Conservation (phyloP, 2,113 vertebrate genomes). For the Tympanuchus pallidicinctus region DNA sequence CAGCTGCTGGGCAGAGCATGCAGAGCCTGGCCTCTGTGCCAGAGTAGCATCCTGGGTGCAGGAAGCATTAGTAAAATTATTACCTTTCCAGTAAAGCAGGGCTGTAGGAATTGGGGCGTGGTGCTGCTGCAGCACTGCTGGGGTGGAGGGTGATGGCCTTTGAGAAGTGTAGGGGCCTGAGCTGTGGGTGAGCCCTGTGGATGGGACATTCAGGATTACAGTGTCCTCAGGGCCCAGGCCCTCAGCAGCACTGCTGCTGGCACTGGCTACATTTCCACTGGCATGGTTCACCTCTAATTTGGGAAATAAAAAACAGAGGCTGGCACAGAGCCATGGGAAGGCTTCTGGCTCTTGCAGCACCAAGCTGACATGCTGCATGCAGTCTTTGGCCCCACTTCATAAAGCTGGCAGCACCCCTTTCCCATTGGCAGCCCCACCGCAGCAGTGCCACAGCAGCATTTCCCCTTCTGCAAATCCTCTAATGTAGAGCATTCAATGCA, state of each 20-base stretch:
- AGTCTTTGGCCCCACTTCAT: not conserved
- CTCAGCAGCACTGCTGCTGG: not conserved
- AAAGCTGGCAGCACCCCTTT: not conserved
- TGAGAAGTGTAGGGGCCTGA: fast-evolving
- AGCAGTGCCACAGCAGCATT: not conserved
- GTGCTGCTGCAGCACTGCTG: not conserved
- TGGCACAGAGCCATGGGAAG: not conserved
- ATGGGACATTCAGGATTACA: not conserved
- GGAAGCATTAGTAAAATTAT: not conserved
- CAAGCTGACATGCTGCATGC: not conserved
- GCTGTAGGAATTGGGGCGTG: not conserved
- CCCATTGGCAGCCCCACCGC: not conserved
- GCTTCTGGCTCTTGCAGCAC: not conserved
- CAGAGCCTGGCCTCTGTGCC: not conserved
- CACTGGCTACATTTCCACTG: constrained; percentile 3
- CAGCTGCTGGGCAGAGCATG: not conserved
- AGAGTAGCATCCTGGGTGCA: not conserved
- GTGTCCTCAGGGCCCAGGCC: not conserved
- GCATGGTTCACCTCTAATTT: constrained; percentile 13
- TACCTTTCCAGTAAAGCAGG: not conserved
- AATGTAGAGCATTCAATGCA: fast-evolving
- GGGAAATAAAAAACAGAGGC: not conserved
- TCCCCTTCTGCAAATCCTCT: not conserved
- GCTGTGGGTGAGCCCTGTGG: fast-evolving
- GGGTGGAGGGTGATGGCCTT: fast-evolving